Conservation (phyloP, 2,113 vertebrate species). For the Apaloderma vittatum region DNA sequence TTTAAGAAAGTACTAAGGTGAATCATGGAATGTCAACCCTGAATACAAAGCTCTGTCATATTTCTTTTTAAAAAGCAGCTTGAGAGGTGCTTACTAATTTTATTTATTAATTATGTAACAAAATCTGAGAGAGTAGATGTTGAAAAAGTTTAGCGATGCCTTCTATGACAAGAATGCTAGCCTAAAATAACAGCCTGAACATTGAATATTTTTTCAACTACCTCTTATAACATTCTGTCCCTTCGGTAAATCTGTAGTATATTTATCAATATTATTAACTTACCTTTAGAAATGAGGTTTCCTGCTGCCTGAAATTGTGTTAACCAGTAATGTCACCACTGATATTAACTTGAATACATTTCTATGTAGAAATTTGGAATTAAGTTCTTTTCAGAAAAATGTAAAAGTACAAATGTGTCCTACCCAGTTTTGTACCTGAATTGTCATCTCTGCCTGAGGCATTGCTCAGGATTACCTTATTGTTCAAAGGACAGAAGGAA, state of each 20-base stretch:
- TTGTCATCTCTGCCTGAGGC: background rate
- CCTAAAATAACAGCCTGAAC: background rate
- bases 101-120: constrained; percentile 43
- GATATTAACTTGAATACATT: background rate
- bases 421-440: background rate
- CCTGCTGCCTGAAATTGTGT: background rate
- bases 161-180: background rate
- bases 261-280: background rate
- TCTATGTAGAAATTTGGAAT: background rate
- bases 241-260: background rate
- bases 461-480: background rate
- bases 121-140: background rate
- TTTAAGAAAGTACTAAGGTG: constrained; percentile 47
- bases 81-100: constrained; percentile 3
- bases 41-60: background rate
- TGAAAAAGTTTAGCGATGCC: background rate
- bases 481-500: background rate
- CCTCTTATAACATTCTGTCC: background rate
- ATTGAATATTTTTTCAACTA: background rate
- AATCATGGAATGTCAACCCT: background rate
- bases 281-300: background rate
- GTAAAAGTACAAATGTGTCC: background rate
- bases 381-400: background rate
- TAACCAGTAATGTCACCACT: background rate
- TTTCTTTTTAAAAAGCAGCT: constrained; percentile 6